Conservation (phyloP, 2,113 vertebrate species). For the Maccullochella peelii region DNA sequence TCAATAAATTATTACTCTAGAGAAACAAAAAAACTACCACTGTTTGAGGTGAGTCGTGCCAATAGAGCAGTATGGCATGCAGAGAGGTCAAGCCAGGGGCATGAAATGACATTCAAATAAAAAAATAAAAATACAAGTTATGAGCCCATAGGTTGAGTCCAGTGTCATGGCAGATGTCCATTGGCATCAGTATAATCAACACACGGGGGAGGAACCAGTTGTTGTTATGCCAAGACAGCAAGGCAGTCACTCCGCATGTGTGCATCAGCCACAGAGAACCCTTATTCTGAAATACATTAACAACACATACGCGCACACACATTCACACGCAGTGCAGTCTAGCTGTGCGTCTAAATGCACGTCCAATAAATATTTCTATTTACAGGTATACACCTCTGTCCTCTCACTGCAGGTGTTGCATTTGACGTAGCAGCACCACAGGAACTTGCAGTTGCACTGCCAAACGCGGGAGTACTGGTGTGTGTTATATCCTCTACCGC, state of each 20-base stretch:
- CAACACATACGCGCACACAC: background rate
- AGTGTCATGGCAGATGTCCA: slow-evolving; percentile 65
- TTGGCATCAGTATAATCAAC: slow-evolving; percentile 60
- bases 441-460: slow-evolving; percentile 98
- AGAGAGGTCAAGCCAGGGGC: slow-evolving; percentile 41
- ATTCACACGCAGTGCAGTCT: slow-evolving; percentile 24
- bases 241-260: slow-evolving; percentile 38
- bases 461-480: slow-evolving; percentile 96
- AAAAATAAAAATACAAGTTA: slow-evolving; percentile 10
- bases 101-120: slow-evolving; percentile 3
- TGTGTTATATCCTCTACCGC: slow-evolving; percentile 94
- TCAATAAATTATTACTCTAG: slow-evolving; percentile 97
- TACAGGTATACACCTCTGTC: slow-evolving; percentile 96
- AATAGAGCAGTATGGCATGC: slow-evolving; percentile 50
- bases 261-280: slow-evolving; percentile 22
- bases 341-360: slow-evolving; percentile 27
- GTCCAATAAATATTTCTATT: slow-evolving; percentile 84
- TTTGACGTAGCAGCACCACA: slow-evolving; percentile 98
- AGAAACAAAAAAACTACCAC: slow-evolving; percentile 79
- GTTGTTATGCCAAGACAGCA: background rate
- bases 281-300: slow-evolving; percentile 32
- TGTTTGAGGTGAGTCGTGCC: slow-evolving; percentile 80
- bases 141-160: slow-evolving; percentile 49
- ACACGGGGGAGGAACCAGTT: slow-evolving; percentile 15
- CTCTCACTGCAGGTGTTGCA: slow-evolving; percentile 97